These are phyloP conservation scores for Sebastes diaconus DNA, from an alignment of 2,797 vertebrate genomes.

Conservation along the genomic window DNA sequence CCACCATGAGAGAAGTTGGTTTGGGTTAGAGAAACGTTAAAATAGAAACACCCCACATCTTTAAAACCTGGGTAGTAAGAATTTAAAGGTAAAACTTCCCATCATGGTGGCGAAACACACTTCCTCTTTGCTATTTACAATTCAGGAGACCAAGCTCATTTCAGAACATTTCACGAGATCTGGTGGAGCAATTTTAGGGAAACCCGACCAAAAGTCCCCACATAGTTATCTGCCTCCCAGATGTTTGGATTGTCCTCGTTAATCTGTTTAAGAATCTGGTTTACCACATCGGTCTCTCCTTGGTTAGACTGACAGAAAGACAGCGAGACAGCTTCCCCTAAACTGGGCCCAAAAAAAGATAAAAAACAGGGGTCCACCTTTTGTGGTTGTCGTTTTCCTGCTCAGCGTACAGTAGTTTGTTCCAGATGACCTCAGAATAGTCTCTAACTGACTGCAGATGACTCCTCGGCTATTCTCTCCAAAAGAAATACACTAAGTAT, in stretches of 20 bases:
- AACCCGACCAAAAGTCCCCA: conserved; percentile 31
- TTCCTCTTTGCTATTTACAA: conserved; percentile 25
- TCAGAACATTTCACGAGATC: conserved; percentile 28
- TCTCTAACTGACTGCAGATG: background rate
- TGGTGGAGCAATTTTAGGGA: conserved; percentile 42
- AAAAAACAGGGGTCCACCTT: conserved; percentile 7
- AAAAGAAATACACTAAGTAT: background rate
- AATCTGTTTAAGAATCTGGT: conserved; percentile 44
- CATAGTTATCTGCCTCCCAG: conserved; percentile 43
- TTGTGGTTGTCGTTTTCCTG: background rate
- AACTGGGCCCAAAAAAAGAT: background rate
- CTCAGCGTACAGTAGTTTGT: background rate
- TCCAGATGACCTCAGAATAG: conserved; percentile 29
- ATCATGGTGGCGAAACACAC: background rate
- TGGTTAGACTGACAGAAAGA: conserved; percentile 14
- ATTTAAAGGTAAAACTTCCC: background rate
- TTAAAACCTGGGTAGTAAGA: background rate
- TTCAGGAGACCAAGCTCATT: background rate
- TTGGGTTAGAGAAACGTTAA: background rate
- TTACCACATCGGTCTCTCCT: conserved; percentile 23
- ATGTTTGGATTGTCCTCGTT: conserved; percentile 56
- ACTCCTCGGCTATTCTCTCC: background rate
- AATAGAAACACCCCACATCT: background rate
- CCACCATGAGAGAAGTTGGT: background rate
- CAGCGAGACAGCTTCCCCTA: conserved; percentile 36